Conservation (phyloP, 2,888 invertebrate genomes). For the Tiliacea citrago region DNA sequence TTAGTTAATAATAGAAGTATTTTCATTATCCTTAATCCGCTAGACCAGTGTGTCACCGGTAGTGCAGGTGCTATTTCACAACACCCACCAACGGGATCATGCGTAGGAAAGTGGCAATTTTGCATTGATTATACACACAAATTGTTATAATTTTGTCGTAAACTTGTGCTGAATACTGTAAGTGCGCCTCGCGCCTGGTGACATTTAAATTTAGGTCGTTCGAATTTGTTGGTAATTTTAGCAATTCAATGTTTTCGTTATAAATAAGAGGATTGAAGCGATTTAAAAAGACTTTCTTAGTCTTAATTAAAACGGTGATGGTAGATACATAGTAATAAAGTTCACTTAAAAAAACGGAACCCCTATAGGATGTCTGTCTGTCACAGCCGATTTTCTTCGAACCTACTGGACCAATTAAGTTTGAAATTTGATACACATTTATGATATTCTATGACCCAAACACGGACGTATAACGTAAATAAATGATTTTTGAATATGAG, state of each 20-base stretch:
- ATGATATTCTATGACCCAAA: too few species aligned
- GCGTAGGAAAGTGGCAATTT: slow-evolving; percentile 67
- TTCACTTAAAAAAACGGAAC: not conserved
- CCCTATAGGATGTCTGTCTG: too few species aligned
- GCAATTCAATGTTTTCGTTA: not conserved
- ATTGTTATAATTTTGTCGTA: slow-evolving; percentile 61
- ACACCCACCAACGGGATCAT: slow-evolving; percentile 58
- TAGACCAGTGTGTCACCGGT: slow-evolving; percentile 39
- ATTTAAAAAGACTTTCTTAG: not conserved
- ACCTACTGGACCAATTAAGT: too few species aligned
- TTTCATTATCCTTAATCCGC: slow-evolving; percentile 12
- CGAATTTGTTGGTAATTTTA: slow-evolving; percentile 10
- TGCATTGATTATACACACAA: slow-evolving; percentile 61
- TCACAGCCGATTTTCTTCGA: too few species aligned
- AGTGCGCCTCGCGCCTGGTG: slow-evolving; percentile 5
- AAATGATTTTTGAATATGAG: too few species aligned
- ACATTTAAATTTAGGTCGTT: slow-evolving; percentile 39
- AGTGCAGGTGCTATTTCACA: slow-evolving; percentile 53
- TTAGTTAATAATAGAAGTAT: too few species aligned
- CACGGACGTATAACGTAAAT: too few species aligned
- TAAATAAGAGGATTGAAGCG: not conserved
- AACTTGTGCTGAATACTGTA: slow-evolving; percentile 51
- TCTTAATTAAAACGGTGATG: not conserved
- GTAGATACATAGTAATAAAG: not conserved
- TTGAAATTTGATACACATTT: too few species aligned